Evolutionary conservation across 2,888 invertebrate genomes (phyloP).

Genomic region (Tenthredo mesomela): DNA sequence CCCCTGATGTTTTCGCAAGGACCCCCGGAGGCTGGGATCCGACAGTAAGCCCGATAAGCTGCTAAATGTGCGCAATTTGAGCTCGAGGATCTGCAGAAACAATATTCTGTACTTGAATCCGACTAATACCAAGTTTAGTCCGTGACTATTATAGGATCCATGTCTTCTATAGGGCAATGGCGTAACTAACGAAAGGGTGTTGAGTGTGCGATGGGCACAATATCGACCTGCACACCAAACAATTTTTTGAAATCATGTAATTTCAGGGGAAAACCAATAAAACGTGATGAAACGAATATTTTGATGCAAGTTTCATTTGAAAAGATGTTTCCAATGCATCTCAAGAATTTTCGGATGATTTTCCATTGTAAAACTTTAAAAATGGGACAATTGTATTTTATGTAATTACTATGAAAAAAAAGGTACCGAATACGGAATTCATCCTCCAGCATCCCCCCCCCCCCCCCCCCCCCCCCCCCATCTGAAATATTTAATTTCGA

Average conservation of each 20-base stretch:
- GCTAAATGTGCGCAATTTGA: conserved; percentile 72
- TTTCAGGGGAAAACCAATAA: too few relatives aligned
- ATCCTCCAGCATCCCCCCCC: neutral
- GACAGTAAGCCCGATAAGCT: conserved; percentile 71
- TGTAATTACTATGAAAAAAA: neutral
- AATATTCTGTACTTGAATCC: conserved; percentile 68
- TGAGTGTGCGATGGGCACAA: neutral
- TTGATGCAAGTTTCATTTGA: neutral
- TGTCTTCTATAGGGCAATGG: neutral
- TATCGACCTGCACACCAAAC: neutral
- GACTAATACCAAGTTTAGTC: conserved; percentile 57
- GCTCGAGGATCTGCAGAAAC: conserved; percentile 66
- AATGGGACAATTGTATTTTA: too few relatives aligned
- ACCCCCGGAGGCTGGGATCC: conserved; percentile 57
- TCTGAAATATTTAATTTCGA: neutral
- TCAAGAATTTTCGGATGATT: neutral
- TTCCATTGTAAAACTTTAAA: neutral
- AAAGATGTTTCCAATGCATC: neutral
- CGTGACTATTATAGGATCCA: conserved; percentile 11
- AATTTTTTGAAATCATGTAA: too few relatives aligned
- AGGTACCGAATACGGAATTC: neutral
- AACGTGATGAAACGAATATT: neutral
- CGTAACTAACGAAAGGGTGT: neutral
- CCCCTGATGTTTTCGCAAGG: conserved; percentile 50
- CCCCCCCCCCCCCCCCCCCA: neutral